Conservation (phyloP, 2,888 invertebrate species). For the Torymus auratus region DNA sequence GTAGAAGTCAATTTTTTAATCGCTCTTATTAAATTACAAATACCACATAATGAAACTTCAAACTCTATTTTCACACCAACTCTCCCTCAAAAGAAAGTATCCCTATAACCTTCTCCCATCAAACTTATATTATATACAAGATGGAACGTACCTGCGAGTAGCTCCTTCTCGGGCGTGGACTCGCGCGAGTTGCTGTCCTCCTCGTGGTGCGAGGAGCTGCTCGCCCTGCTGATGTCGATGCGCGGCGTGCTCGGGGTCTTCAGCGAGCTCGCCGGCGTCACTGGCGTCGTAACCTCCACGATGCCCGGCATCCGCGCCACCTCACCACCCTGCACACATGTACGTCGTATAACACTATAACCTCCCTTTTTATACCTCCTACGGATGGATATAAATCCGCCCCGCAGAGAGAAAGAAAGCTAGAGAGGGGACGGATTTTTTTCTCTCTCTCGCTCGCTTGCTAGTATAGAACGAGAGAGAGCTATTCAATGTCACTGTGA, state of each 20-base stretch:
- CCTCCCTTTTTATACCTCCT: too few relatives aligned
- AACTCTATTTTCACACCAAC: too few relatives aligned
- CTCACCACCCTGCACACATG: constrained; percentile 70
- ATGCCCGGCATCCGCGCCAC: constrained; percentile 76
- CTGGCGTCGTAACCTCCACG: constrained; percentile 75
- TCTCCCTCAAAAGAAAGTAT: too few relatives aligned
- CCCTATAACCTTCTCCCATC: too few relatives aligned
- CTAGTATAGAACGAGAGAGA: neutral
- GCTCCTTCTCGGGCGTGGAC: constrained; percentile 90
- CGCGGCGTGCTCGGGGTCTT: constrained; percentile 87
- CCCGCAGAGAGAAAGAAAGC: too few relatives aligned
- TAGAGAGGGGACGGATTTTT: neutral
- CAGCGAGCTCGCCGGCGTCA: constrained; percentile 74
- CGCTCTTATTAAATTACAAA: too few relatives aligned
- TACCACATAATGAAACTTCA: too few relatives aligned
- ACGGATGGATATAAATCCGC: neutral
- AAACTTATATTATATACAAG: too few relatives aligned
- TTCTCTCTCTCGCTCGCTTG: neutral
- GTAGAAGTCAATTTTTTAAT: too few relatives aligned
- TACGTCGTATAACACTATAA: too few relatives aligned
- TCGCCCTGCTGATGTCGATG: constrained; percentile 93
- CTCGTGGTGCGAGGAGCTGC: constrained; percentile 90
- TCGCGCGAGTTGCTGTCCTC: constrained; percentile 84
- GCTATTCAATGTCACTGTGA: neutral
- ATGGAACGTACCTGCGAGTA: constrained; percentile 80